Evolutionary conservation across 2,888 invertebrate genomes (phyloP), one percentile per base, ranked within the genome.

Genomic region (Euzophera pinguis): DNA sequence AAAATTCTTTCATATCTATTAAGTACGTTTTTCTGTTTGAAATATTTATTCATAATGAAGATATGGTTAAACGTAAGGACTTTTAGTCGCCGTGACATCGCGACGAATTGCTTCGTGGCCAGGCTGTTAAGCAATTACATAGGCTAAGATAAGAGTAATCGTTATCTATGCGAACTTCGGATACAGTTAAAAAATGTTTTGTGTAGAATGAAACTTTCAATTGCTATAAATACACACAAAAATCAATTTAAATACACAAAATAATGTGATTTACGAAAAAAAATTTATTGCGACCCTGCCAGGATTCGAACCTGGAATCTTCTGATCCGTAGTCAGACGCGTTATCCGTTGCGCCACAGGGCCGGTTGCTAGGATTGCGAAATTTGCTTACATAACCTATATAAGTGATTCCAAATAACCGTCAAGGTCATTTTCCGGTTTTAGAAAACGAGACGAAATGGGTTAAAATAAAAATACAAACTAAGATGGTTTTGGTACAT

Each of bases 301-400:
- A 92, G 91, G 91, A 92, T 91, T 92, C 91, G 91, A 92, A 92
- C 91, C 91, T 92, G 92, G 92, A 92, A 92, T 92, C 92, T 92
- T 92, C 92, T 92, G 92, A 92, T 92, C 92, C 92, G 92, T 92
- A 92, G 92, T 92, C 92, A 92, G 92, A 92, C 92, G 92, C 92
- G 92, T 93, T 92, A 92, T 92, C 91, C 92, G 78, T 92, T 92
- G 92, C 92, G 92, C 91, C 92, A 92, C 92, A 92, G 87, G 91
- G 91, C 91, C 91, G 3, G 58, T 58, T 53, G 3, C 0, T 0
- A 0, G 0, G 0, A 0, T 0, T 0, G 1, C 45, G 57, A 71
- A 80, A 76, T 68, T 64, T 61, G 53, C 52, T 54, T 59, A 61
- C 9, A 41, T 14, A 50, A 47, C 9, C 14, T 22, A 8, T 27